These are phyloP conservation scores for Drosophila prolongata DNA, from an alignment of 2,888 invertebrate genomes.

Conservation along the genomic window DNA sequence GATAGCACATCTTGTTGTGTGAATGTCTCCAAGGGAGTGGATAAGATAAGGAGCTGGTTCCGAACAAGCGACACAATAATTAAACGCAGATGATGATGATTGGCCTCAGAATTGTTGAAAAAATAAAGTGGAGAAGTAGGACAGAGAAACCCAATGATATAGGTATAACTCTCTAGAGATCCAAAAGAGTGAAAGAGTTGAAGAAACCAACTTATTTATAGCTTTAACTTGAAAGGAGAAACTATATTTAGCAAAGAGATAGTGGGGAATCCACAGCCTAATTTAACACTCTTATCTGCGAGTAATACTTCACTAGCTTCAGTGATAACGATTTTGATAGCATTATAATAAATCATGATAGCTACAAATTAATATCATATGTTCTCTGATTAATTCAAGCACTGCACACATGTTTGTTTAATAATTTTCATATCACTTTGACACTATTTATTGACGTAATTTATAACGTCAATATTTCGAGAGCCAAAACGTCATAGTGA, in stretches of 20 bases:
- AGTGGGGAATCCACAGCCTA: too few relatives aligned
- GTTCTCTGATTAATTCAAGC: constrained; percentile 19
- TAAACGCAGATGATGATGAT: constrained; percentile 36
- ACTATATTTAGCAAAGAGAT: constrained; percentile 9
- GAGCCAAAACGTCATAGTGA: background rate
- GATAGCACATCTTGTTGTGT: constrained; percentile 48
- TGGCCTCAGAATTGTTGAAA: background rate
- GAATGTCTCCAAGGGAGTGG: constrained; percentile 31
- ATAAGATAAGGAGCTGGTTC: constrained; percentile 33
- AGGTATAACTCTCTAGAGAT: background rate
- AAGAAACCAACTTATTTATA: constrained; percentile 10
- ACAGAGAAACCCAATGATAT: constrained; percentile 1
- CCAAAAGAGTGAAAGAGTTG: background rate
- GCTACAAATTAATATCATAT: constrained; percentile 10
- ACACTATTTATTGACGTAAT: constrained; percentile 5
- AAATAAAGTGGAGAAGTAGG: background rate
- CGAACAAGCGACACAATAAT: constrained; percentile 46
- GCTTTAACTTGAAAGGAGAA: background rate
- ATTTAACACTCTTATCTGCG: background rate
- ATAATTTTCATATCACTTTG: constrained; percentile 15
- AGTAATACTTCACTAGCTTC: background rate
- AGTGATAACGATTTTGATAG: background rate
- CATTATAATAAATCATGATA: constrained; percentile 21
- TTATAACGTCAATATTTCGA: constrained; percentile 7
- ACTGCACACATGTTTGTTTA: constrained; percentile 17